Evolutionary conservation across 2,797 vertebrate species (phyloP).

Genomic region (Phrynocephalus guinanensis): DNA sequence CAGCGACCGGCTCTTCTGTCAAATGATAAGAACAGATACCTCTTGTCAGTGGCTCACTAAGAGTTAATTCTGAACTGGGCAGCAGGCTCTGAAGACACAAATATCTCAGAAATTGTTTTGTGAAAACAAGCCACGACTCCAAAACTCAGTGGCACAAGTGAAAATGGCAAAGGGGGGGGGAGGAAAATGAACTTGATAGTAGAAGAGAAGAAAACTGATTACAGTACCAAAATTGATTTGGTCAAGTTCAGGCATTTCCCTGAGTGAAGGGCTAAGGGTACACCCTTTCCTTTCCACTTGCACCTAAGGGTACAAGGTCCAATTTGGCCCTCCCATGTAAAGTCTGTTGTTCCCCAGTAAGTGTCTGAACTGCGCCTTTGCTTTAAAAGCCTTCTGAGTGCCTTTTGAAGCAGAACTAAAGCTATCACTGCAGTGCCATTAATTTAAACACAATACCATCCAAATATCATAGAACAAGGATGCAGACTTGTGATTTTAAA

Average conservation of each 20-base stretch:
- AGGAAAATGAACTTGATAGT: not conserved
- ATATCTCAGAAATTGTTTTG: not conserved
- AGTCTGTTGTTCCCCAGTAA: not conserved
- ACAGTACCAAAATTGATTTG: not conserved
- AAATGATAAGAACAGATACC: constrained; percentile 52
- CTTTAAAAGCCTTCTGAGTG: not conserved
- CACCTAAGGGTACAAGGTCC: too few relatives aligned
- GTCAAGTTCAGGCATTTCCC: not conserved
- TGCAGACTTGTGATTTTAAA: not conserved
- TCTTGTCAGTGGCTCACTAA: not conserved
- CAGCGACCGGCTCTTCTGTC: constrained; percentile 44
- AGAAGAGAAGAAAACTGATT: not conserved
- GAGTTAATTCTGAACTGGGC: not conserved
- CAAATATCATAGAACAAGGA: not conserved
- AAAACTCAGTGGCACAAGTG: too few relatives aligned
- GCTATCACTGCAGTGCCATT: not conserved
- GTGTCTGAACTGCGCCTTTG: not conserved
- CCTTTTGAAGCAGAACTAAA: not conserved
- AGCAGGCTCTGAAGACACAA: not conserved
- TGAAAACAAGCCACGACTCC: not conserved
- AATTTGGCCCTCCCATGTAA: not conserved
- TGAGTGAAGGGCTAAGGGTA: not conserved
- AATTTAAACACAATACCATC: not conserved
- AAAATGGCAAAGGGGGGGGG: too few relatives aligned
- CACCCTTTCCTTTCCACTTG: not conserved